Percentiles rank a stretch among this genome's conserved stretches.
phyloP scores from a whole-genome alignment of 37 sponge, comb jelly and placozoan genomes.

The Axinella damicornis region DNA sequence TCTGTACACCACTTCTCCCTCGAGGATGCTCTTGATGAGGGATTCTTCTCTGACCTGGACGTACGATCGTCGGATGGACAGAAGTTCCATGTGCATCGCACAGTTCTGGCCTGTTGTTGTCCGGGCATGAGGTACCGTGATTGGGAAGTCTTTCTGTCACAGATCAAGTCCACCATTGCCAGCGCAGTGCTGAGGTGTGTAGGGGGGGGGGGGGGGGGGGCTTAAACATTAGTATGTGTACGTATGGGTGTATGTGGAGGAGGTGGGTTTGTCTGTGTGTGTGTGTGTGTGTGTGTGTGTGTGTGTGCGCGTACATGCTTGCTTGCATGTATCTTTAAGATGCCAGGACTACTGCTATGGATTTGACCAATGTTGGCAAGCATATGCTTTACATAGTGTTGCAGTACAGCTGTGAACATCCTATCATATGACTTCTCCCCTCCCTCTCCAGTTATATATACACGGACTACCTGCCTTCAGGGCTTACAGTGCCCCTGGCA shows the following conservation, averaged over 20 bases:
- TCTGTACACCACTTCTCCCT: constrained; percentile 39
- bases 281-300: not conserved
- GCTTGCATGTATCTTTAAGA: too few species aligned
- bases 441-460: constrained; percentile 34
- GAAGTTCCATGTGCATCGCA: constrained; percentile 35
- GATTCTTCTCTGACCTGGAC: constrained; percentile 60
- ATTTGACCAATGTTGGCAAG: too few species aligned
- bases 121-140: constrained; percentile 50
- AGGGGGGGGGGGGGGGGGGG: not conserved
- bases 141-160: constrained; percentile 42
- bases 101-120: constrained; percentile 23
- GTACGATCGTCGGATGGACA: constrained; percentile 31
- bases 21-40: constrained; percentile 55
- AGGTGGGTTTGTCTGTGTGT: constrained; percentile 3
- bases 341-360: too few species aligned
- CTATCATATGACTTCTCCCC: too few species aligned
- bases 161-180: not conserved
- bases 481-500: constrained; percentile 8
- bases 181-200: constrained; percentile 49
- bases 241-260: constrained; percentile 12
- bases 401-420: too few species aligned
- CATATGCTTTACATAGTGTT: too few species aligned
- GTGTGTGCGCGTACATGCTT: too few species aligned
- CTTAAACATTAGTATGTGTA: not conserved
- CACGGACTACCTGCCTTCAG: constrained; percentile 25